Percentiles rank a stretch among this genome's conserved stretches.
Conservation (phyloP, 2,888 invertebrate genomes). For the Morpho helenor region DNA sequence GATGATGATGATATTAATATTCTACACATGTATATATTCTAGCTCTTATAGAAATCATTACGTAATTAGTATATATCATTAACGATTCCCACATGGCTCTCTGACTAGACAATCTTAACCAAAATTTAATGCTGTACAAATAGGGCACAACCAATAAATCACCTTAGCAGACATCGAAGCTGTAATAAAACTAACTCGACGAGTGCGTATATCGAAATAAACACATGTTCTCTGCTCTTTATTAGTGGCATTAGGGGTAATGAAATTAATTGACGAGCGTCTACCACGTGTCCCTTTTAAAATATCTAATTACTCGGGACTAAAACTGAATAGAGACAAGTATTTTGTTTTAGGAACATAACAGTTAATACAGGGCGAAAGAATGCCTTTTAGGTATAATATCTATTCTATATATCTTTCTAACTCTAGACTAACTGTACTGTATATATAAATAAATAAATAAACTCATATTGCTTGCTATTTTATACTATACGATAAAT, state of each 20-base stretch:
- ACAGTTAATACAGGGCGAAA: no score
- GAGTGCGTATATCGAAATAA: constrained; percentile 38
- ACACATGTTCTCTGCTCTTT: constrained; percentile 49
- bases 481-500: no score
- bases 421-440: no score
- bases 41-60: no score
- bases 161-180: constrained; percentile 34
- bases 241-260: constrained; percentile 52
- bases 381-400: no score
- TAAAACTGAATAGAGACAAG: background rate
- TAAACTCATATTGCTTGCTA: no score
- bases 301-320: constrained; percentile 48
- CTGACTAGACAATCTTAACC: constrained; percentile 8
- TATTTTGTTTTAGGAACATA: no score
- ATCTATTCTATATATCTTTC: no score
- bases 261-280: constrained; percentile 62
- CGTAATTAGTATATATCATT: background rate
- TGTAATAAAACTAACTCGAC: constrained; percentile 49
- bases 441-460: no score
- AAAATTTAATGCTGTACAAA: constrained; percentile 20
- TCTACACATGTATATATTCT: no score
- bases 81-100: constrained; percentile 13
- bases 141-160: constrained; percentile 33
- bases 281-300: constrained; percentile 40
- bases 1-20: no score